Base-by-base conservation (phyloP, 1,140 invertebrate species). In the Ostrea denselamellosa region DNA sequence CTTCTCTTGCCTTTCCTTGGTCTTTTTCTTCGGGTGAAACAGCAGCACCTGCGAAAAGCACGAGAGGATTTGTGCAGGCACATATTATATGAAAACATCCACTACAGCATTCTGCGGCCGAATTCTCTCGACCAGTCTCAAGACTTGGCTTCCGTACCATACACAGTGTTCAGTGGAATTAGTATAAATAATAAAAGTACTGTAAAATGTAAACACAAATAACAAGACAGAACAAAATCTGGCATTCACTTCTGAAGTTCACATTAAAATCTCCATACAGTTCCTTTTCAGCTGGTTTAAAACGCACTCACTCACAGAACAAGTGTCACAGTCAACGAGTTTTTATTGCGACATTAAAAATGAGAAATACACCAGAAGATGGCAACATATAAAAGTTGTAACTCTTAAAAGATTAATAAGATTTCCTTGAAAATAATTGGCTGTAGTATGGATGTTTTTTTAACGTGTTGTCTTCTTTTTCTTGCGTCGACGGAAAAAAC, bases 401-500 rank as follows among this genome's bases (percentile, higher is more conserved):
- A 87, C 58, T 87, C 19, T 85, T 68, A 85, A 83, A 85, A 71
- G 82, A 52, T 25, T 51, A 62, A 87, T 52, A 82, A 88, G 10
- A 65, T 44, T 22, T 58, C 65, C 56, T 65, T 81, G 65, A 68
- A 83, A 82, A 88, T 85, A 84, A 85, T 22, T 88, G 51, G 65
- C 25, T 68, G 82, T 65, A 52, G 82, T 58, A 68, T 68, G 44
- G 65, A 84, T 62, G 51, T 25, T 84, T 85, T 90, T 89, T 65
- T 89, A 88, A 83, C 90, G 92, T 65, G 93, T 90, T 54, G 89
- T 93, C 91, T 94, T 94, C 96, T 98, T 98, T 97, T 98, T 98
- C 97, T 98, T 98, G 97, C 98, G 98, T 95, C 97, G 96, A 95
- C 98, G 98, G 96, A 98, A 98, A 96, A 98, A 98, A 95, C 98